phyloP scores from a whole-genome alignment of 2,113 vertebrate species.

The Tinamus guttatus region DNA sequence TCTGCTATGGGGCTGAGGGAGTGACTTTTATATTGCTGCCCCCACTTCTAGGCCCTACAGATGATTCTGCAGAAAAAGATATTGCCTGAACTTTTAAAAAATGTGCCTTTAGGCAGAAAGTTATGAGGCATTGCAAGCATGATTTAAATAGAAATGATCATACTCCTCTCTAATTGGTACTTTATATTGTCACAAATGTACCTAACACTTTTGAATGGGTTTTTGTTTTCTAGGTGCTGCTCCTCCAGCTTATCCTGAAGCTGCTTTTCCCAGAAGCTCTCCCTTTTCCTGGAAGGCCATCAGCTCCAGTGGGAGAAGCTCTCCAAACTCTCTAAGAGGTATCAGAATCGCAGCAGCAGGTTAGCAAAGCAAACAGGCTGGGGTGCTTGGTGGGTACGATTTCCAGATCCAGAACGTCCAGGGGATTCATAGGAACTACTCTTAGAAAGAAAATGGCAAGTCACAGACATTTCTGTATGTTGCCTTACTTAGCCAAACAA shows the following conservation, averaged over 20 bases:
- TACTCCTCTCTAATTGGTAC: not conserved
- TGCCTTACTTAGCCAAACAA: not conserved
- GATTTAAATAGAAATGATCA: not conserved
- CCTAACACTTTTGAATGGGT: not conserved
- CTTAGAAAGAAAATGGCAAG: not conserved
- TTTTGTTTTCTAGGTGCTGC: not conserved
- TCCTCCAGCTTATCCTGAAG: not conserved
- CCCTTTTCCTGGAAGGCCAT: not conserved
- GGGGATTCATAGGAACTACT: fast-evolving
- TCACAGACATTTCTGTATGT: not conserved
- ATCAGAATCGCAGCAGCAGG: not conserved
- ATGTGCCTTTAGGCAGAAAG: not conserved
- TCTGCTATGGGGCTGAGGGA: not conserved
- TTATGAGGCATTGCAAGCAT: not conserved
- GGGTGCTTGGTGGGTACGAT: not conserved
- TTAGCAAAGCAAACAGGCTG: fast-evolving
- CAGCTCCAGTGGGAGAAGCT: not conserved
- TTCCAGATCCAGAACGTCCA: not conserved
- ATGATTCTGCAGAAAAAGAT: not conserved
- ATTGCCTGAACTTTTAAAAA: not conserved
- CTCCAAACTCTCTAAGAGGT: not conserved
- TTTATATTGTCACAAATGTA: not conserved
- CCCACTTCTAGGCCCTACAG: not conserved
- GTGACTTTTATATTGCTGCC: not conserved
- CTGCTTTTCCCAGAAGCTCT: too few relatives aligned